Evolutionary conservation across 2,113 vertebrate species (phyloP), one percentile per base, ranked within the genome.

Genomic region (Petroica traversi): DNA sequence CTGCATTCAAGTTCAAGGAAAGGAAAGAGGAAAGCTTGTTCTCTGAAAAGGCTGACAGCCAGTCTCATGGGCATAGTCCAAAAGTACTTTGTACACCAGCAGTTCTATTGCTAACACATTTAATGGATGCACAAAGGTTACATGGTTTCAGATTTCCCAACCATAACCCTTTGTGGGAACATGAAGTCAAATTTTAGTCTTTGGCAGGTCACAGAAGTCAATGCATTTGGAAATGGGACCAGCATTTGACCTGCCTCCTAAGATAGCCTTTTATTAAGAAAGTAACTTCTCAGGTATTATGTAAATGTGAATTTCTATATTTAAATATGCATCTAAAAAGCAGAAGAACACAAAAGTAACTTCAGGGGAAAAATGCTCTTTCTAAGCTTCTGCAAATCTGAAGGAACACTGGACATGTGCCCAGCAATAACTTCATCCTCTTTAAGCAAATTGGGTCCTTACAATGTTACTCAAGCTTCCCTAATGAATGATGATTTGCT

Each of bases 401-500:
- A 77, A 89, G 83, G 77, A 95, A 55, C 31, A 43, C 46, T 89
- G 64, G 31, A 40, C 81, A 26, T 9, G 31, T 76, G 48, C 51
- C 38, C 1, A 4, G 26, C 38, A 46, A 76, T 73, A 92, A 41
- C 63, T 86, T 77, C 68, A 91, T 40, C 52, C 51, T 49, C 25
- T 48, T 55, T 34, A 61, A 49, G 61, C 69, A 96, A 89, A 82
- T 72, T 59, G 33, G 5, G 45, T 85, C 58, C 62, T 77, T 77
- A 54, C 1, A 6, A 14, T n/a, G 5, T 94, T 79, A 80, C 62
- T 88, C 51, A 85, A 5, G 58, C 75, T 88, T 90, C 46, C 33
- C 29, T 67, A 38, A 92, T 63, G 68, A 92, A 80, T 22, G 45
- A 66, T 34, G 51, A 90, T 94, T 88, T 92, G 73, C n/a, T 95